Evolutionary conservation across 2,888 invertebrate genomes (phyloP), one percentile per base, ranked within the genome.

Genomic region (Lasioglossum lativentre): DNA sequence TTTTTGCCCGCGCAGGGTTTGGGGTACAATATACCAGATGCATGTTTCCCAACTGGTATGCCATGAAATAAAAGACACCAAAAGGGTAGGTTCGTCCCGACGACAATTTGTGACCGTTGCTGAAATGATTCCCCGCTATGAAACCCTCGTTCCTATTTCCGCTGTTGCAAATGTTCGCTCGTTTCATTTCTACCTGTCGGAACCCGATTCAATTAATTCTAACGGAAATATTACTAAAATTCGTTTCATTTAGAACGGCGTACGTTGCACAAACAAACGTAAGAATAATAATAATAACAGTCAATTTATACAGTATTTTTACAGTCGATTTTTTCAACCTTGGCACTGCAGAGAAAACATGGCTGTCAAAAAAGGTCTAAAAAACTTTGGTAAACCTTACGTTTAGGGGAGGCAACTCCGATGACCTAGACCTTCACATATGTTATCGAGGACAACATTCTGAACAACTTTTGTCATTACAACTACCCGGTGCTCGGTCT

Each of bases 41-140:
- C 30, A 38, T 47, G 75, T 63, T 68, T 30, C 30, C 16, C 12
- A 30, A 34, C 40, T 19, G 66, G 23, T n/a, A 70, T 59, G n/a
- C 2, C 16, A 16, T 10, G 68, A 59, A 45, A 70, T 75, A 75
- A 72, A 59, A 19, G 56, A 59, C 30, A 40, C 8, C 10, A 4
- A 19, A 47, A 59, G 45, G 42, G n/a, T 12, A 16, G 30, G 12
- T 34, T n/a, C 52, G 81, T 76, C 56, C 52, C 38, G 52, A 56
- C 42, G 27, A 38, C 27, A 40, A 82, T 38, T 80, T 45, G 59
- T 14, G 45, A 70, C 30, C 68, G 56, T 12, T 14, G 42, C 6
- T 4, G n/a, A 80, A 71, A 83, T 63, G 70, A 47, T 71, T 83
- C 30, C 30, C 4, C n/a, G 47, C 27, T 63, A 52, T 10, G 34